Evolutionary conservation across 2,113 vertebrate species (phyloP).

Genomic region (Anolis carolinensis): DNA sequence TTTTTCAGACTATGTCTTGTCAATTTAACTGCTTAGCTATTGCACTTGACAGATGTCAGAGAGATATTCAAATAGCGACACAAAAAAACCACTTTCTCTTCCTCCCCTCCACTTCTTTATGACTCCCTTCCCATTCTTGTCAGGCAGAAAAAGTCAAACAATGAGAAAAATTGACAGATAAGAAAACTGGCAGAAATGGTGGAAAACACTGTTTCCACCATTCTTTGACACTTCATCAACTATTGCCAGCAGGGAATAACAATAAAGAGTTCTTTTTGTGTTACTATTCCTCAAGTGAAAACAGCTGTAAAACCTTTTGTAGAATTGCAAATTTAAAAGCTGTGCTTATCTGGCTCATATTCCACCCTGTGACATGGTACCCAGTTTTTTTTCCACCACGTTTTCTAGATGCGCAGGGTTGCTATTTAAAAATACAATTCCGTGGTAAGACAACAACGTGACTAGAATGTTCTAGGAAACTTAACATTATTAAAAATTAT

Average conservation of each 20-base stretch:
- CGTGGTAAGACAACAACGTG: not conserved
- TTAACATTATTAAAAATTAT: not conserved
- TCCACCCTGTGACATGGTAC: not conserved
- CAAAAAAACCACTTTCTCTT: constrained; percentile 6
- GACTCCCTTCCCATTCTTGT: constrained; percentile 40
- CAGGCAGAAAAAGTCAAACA: constrained; percentile 40
- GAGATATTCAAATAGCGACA: constrained; percentile 37
- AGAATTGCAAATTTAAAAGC: constrained; percentile 15
- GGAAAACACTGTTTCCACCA: constrained; percentile 15
- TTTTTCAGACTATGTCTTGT: constrained; percentile 29
- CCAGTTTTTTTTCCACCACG: too few species aligned
- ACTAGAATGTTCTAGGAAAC: not conserved
- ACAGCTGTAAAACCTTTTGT: constrained; percentile 6
- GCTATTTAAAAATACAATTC: not conserved
- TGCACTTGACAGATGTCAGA: constrained; percentile 42
- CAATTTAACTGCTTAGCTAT: constrained; percentile 40
- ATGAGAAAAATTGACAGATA: constrained; percentile 36
- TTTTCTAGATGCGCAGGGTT: not conserved
- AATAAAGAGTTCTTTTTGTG: constrained; percentile 24
- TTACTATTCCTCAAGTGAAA: not conserved
- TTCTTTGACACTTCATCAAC: constrained; percentile 41
- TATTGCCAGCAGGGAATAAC: constrained; percentile 33
- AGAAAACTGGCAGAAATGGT: constrained; percentile 33
- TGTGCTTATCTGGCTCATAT: not conserved
- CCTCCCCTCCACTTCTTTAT: not conserved